These are phyloP conservation scores for Zaprionus capensis DNA, from an alignment of 1,140 invertebrate genomes.

Conservation along the genomic window DNA sequence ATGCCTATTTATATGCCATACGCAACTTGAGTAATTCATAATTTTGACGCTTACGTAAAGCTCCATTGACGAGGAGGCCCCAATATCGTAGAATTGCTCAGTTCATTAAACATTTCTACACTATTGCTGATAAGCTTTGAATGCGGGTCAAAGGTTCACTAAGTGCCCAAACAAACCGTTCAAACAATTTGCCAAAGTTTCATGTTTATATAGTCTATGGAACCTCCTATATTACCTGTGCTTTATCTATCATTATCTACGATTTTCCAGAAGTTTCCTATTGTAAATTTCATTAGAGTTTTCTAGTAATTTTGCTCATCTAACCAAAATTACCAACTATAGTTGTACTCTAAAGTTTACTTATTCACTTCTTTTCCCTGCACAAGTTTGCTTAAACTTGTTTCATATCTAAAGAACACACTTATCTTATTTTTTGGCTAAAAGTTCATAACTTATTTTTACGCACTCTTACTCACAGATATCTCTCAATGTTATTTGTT, in stretches of 20 bases:
- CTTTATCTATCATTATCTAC: not conserved
- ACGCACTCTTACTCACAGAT: slow-evolving; percentile 7
- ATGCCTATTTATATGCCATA: slow-evolving; percentile 49
- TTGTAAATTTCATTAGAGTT: not conserved
- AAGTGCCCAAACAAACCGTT: not conserved
- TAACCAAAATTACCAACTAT: not conserved
- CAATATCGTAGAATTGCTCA: not conserved
- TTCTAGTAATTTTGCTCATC: not conserved
- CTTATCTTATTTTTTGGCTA: not conserved
- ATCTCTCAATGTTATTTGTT: not conserved
- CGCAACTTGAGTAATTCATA: slow-evolving; percentile 62
- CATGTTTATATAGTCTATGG: not conserved
- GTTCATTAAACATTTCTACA: slow-evolving; percentile 5
- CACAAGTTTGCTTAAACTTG: not conserved
- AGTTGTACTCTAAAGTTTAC: not conserved
- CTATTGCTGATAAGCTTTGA: not conserved
- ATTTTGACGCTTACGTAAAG: slow-evolving; percentile 59
- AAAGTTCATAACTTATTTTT: slow-evolving; percentile 12
- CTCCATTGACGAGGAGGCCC: slow-evolving; percentile 40
- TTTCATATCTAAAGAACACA: not conserved
- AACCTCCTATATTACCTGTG: not conserved
- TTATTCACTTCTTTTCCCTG: not conserved
- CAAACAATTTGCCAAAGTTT: slow-evolving; percentile 3
- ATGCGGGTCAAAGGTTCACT: not conserved
- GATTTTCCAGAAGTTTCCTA: not conserved